These are phyloP conservation scores for Pollimyrus isidori DNA, from an alignment of 2,113 vertebrate genomes.

Conservation along the genomic window DNA sequence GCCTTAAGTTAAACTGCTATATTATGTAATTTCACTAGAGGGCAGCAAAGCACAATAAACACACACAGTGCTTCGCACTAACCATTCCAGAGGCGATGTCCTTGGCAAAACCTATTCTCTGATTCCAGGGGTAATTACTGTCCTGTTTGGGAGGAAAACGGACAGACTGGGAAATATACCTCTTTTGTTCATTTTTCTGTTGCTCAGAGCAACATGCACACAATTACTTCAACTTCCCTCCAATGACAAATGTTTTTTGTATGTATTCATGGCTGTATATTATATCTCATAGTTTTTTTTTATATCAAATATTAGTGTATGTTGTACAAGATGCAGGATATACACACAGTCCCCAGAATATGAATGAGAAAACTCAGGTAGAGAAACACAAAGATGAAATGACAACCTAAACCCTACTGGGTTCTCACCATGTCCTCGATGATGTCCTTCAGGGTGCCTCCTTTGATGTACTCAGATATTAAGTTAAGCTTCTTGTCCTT, in stretches of 20 bases:
- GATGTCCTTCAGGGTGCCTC: conserved; percentile 79
- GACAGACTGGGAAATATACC: not conserved
- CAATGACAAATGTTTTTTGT: not conserved
- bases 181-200: not conserved
- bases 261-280: not conserved
- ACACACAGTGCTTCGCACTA: conserved; percentile 14
- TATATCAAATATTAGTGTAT: not conserved
- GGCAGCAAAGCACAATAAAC: not conserved
- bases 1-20: not conserved
- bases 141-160: conserved; percentile 53
- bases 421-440: conserved; percentile 79
- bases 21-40: conserved; percentile 3
- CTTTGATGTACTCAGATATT: conserved; percentile 90
- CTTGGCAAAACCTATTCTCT: conserved; percentile 85
- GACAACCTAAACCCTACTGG: not conserved
- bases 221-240: not conserved
- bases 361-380: not conserved
- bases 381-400: not conserved
- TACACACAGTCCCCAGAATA: not conserved
- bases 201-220: not conserved
- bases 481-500: conserved; percentile 94
- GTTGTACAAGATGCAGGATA: not conserved
- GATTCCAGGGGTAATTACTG: conserved; percentile 77
- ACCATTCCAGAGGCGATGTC: conserved; percentile 94
- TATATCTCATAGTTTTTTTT: not conserved